Evolutionary conservation across 2,797 vertebrate genomes (phyloP).

Genomic region (Parambassis ranga): DNA sequence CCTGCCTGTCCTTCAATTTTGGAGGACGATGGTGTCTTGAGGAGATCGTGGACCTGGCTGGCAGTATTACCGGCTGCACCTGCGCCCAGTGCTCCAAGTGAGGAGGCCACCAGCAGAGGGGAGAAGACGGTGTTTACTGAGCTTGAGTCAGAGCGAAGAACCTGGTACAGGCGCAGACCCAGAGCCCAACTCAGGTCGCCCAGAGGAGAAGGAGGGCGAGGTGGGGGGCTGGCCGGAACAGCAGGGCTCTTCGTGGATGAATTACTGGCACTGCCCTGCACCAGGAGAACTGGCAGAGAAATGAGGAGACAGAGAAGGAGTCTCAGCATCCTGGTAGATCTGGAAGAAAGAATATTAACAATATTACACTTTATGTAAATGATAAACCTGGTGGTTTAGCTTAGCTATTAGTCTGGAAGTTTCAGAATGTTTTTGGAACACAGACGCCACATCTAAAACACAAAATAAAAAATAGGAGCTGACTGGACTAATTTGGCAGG

Average conservation of each 20-base stretch:
- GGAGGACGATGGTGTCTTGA: slow-evolving; percentile 7
- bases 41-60: slow-evolving; percentile 63
- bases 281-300: slow-evolving; percentile 39
- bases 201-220: slow-evolving; percentile 21
- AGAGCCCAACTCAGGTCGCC: slow-evolving; percentile 72
- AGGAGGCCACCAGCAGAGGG: slow-evolving; percentile 68
- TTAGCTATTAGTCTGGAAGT: no score
- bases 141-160: slow-evolving; percentile 42
- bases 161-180: slow-evolving; percentile 66
- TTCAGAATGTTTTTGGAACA: no score
- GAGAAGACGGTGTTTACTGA: slow-evolving; percentile 67
- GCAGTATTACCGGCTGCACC: slow-evolving; percentile 62
- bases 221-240: not conserved
- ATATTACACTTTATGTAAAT: no score
- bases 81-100: slow-evolving; percentile 47
- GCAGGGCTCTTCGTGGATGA: slow-evolving; percentile 25
- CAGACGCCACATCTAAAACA: no score
- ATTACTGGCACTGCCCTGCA: slow-evolving; percentile 17
- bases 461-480: no score
- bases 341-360: no score
- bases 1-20: slow-evolving; percentile 1
- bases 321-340: slow-evolving; percentile 61
- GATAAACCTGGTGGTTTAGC: no score
- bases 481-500: no score
- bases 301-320: slow-evolving; percentile 34